phyloP scores from a whole-genome alignment of 2,113 vertebrate genomes.

The Micronycteris hirsuta region DNA sequence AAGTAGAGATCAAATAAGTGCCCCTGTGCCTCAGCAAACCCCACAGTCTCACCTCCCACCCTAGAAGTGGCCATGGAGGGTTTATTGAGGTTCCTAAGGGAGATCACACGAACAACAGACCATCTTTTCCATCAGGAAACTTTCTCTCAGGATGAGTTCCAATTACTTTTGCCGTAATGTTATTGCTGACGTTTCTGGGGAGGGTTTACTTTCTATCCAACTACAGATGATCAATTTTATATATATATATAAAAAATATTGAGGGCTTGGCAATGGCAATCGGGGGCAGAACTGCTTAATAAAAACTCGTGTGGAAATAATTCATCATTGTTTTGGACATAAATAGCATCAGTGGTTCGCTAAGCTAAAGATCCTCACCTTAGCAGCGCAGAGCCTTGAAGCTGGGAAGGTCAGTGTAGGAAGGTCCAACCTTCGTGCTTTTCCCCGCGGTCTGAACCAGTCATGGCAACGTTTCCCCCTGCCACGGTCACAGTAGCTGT shows the following conservation, averaged over 20 bases:
- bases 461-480: background rate
- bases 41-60: background rate
- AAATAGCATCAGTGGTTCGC: background rate
- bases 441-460: background rate
- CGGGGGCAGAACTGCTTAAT: background rate
- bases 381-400: background rate
- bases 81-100: background rate
- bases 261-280: background rate
- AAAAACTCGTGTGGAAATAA: background rate
- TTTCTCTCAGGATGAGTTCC: background rate
- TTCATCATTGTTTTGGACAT: background rate
- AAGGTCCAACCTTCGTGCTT: background rate
- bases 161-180: background rate
- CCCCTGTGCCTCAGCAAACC: background rate
- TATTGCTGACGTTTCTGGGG: background rate
- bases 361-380: background rate
- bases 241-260: background rate
- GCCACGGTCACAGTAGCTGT: background rate
- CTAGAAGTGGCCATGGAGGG: background rate
- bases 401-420: fast-evolving
- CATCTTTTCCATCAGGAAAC: background rate
- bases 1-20: background rate
- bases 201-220: background rate
- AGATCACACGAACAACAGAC: background rate
- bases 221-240: background rate